Base-by-base conservation (phyloP, 1,140 invertebrate species). In the Wasmannia auropunctata region DNA sequence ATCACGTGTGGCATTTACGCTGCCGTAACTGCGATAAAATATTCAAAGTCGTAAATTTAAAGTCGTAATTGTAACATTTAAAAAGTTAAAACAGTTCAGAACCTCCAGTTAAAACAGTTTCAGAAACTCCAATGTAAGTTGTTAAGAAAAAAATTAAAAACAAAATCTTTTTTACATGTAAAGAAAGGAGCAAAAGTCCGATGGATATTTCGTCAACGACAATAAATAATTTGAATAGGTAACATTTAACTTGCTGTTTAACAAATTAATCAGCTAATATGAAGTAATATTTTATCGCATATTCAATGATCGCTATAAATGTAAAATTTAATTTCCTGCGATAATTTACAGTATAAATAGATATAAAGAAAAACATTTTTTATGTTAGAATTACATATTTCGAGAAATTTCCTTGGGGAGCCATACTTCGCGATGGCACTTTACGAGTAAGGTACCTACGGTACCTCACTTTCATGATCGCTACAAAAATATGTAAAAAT, bases 401-500 rank as follows among this genome's bases (percentile, higher is more conserved):
- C 7, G 14, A 77, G 25, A 65, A 34, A 49, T 65, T 65, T 49
- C 11, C 19, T 77, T 8, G 11, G 51, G 11, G 3, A 56, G n/a
- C 6, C n/a, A 22, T 74, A 58, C 16, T 56, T 25, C 40, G 14
- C 6, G 22, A 4, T 25, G 46, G 37, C 54, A 28, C 14, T 76
- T 25, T 58, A 25, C 8, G 2, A 25, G 7, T 58, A 46, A 2
- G 19, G 19, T 40, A 25, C 2, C 16, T 25, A 46, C 5, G 19
- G 19, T 40, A 25, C 2, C 16, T 25, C 16, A 60, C 7, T 34
- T 79, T 67, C 5, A 79, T 1, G 40, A 49, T 51, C n/a, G 14
- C 16, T 51, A 22, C n/a, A 67, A 67, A n/a, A 69, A 80, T 51
- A 51, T 51, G 62, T 51, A 43, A 80, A 80, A 80, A 69, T 69